Evolutionary conservation across 2,888 invertebrate species (phyloP).

Genomic region (Apoda limacodes): DNA sequence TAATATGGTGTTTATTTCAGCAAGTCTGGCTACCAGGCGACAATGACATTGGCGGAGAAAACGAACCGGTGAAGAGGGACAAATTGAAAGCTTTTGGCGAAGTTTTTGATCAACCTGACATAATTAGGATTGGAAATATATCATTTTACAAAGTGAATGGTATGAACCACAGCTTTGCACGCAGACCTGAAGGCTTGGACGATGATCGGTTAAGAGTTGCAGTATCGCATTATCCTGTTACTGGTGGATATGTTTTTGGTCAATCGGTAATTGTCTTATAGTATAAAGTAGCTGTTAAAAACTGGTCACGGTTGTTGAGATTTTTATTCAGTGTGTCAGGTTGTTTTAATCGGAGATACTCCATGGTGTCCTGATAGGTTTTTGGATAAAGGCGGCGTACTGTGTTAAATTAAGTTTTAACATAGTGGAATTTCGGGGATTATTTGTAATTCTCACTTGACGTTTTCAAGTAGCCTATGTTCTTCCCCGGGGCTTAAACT

Average conservation of each 20-base stretch:
- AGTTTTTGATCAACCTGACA: constrained; percentile 78
- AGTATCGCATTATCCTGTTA: constrained; percentile 80
- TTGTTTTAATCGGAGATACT: no score
- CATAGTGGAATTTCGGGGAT: no score
- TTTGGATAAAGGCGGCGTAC: no score
- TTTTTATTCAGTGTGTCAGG: no score
- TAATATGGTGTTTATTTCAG: constrained; percentile 49
- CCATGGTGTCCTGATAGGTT: no score
- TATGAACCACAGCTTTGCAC: constrained; percentile 70
- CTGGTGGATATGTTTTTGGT: constrained; percentile 37
- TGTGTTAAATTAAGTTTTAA: no score
- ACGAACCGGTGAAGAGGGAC: constrained; percentile 74
- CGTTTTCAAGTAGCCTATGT: no score
- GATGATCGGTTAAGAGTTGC: constrained; percentile 65
- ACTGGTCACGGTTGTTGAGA: no score
- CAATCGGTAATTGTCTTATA: constrained; percentile 38
- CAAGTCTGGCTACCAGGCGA: constrained; percentile 93
- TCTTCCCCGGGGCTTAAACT: no score
- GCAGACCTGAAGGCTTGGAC: constrained; percentile 47
- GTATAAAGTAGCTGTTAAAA: no score
- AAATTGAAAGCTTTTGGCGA: constrained; percentile 80
- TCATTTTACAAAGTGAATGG: constrained; percentile 82
- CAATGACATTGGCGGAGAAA: constrained; percentile 97
- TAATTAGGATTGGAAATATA: constrained; percentile 71
- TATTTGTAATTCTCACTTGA: no score